These are phyloP conservation scores for Chamaetylas fuelleborni DNA, from an alignment of 2,113 vertebrate genomes.

Conservation along the genomic window DNA sequence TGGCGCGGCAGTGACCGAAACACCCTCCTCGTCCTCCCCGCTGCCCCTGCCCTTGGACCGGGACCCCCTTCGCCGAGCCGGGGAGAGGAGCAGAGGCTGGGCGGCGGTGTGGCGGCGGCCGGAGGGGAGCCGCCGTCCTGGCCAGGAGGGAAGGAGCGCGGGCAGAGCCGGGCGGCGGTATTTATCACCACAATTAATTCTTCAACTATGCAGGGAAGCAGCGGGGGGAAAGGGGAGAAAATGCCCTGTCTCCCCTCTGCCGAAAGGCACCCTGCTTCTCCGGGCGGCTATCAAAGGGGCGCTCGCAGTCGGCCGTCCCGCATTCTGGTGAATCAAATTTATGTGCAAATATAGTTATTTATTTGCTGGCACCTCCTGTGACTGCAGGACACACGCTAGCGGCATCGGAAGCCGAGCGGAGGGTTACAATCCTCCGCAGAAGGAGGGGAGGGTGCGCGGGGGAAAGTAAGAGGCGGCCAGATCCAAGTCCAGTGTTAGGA, in stretches of 20 bases:
- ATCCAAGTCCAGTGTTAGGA: slow-evolving; percentile 80
- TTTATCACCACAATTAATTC: slow-evolving; percentile 12
- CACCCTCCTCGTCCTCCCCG: background rate
- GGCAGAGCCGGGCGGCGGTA: background rate
- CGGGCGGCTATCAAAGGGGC: background rate
- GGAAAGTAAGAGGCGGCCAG: slow-evolving; percentile 10
- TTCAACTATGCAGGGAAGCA: background rate
- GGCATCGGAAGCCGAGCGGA: slow-evolving; percentile 1
- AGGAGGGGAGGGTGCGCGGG: background rate
- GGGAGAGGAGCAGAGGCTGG: background rate
- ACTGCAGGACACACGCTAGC: background rate
- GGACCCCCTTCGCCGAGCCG: background rate
- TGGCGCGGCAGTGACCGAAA: slow-evolving; percentile 23
- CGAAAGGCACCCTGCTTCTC: slow-evolving; percentile 23
- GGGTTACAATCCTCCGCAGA: slow-evolving; percentile 19
- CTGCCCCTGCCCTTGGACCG: slow-evolving; percentile 17
- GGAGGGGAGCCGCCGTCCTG: background rate
- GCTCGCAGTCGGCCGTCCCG: background rate
- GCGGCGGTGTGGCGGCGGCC: background rate
- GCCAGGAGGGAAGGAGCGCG: background rate
- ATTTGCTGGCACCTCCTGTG: background rate
- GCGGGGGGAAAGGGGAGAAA: background rate
- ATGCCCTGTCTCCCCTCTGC: background rate
- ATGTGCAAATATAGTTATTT: slow-evolving; percentile 38
- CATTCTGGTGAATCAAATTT: slow-evolving; percentile 10